Percentiles rank a stretch among this genome's conserved stretches.
Conservation (phyloP, 1,140 invertebrate genomes). For the Octopus bimaculoides region DNA sequence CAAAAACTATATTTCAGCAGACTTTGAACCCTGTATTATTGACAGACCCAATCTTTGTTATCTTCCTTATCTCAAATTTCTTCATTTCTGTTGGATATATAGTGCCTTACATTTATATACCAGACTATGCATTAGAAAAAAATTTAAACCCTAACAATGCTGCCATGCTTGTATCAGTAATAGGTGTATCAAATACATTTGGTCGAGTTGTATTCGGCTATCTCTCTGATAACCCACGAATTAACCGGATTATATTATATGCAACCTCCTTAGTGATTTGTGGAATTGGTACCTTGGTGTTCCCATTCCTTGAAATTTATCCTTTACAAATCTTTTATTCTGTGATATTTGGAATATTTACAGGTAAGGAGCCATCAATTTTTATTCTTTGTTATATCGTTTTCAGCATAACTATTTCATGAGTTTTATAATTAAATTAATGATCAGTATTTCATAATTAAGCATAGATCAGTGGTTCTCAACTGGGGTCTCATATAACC, state of each 20-base stretch:
- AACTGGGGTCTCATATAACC: too few relatives aligned
- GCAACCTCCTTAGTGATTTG: conserved; percentile 81
- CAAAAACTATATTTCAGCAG: conserved; percentile 61
- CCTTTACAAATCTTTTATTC: conserved; percentile 73
- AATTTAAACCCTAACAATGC: conserved; percentile 70
- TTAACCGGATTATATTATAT: conserved; percentile 73
- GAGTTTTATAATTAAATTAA: too few relatives aligned
- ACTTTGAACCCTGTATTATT: conserved; percentile 85
- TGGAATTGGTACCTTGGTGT: conserved; percentile 73
- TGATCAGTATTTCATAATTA: too few relatives aligned
- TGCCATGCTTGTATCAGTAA: conserved; percentile 86
- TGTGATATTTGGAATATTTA: conserved; percentile 80
- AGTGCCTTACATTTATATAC: conserved; percentile 82
- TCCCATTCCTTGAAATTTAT: conserved; percentile 72
- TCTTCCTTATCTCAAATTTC: conserved; percentile 92
- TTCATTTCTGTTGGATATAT: conserved; percentile 95
- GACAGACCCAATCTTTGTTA: conserved; percentile 80
- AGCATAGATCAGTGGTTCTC: too few relatives aligned
- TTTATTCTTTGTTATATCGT: neutral
- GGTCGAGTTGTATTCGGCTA: conserved; percentile 61
- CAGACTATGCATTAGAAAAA: conserved; percentile 51
- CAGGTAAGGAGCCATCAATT: conserved; percentile 56
- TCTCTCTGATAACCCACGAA: conserved; percentile 60
- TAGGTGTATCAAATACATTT: conserved; percentile 66
- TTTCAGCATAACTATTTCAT: too few relatives aligned